Evolutionary conservation across 2,797 vertebrate genomes (phyloP).

Genomic region (Diglossa cyanea): DNA sequence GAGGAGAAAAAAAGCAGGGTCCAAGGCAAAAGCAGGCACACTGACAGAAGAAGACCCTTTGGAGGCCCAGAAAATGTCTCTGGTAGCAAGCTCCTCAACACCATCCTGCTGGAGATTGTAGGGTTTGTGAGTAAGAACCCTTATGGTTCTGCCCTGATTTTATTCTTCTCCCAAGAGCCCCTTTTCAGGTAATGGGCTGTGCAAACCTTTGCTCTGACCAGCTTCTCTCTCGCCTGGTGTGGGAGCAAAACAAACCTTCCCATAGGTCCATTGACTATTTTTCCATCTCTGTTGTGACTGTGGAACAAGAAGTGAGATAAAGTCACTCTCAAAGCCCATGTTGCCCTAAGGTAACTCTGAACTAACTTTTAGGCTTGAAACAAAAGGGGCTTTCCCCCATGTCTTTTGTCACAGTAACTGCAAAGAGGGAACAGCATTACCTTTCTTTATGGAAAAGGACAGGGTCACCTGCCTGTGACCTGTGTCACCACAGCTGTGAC

Average conservation of each 20-base stretch:
- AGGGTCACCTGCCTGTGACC: neutral
- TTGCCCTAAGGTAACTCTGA: neutral
- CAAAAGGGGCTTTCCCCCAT: neutral
- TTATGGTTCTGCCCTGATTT: neutral
- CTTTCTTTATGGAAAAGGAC: neutral
- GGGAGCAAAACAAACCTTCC: neutral
- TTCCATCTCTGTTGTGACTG: neutral
- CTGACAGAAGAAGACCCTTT: neutral
- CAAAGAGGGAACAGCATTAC: neutral
- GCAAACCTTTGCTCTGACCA: neutral
- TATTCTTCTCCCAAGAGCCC: neutral
- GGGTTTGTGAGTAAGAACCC: neutral
- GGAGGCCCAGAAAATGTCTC: neutral
- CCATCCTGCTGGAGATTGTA: neutral
- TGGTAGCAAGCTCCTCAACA: neutral
- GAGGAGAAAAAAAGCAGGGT: neutral
- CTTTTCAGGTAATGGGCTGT: neutral
- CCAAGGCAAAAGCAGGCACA: neutral
- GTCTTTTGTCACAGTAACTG: neutral
- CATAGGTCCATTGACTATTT: neutral
- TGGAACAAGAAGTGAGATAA: neutral
- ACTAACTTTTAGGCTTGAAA: neutral
- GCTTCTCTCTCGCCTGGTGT: neutral
- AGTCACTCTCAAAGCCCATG: accelerated
- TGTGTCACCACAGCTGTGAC: neutral